A percentile compares a stretch with the other conserved stretches of the same genome.
phyloP scores from a whole-genome alignment of 2,113 vertebrate species.

The Ictalurus punctatus region DNA sequence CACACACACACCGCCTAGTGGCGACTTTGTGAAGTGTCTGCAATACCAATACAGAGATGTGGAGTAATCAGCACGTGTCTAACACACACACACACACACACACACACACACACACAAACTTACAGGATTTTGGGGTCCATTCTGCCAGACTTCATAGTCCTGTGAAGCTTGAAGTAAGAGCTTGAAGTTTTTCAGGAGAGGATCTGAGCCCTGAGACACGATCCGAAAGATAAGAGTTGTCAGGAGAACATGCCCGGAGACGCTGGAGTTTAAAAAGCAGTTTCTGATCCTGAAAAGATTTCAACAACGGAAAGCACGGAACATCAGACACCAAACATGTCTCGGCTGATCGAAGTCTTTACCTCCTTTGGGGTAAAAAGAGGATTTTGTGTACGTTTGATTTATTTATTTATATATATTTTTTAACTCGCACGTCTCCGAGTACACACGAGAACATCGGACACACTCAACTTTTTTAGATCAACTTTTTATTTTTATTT shows the following conservation, averaged over 20 bases:
- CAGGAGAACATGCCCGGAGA: not conserved
- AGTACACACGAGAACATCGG: not conserved
- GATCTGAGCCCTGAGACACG: not conserved
- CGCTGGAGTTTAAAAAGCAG: not conserved
- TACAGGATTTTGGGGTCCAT: not conserved
- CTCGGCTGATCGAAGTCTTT: not conserved
- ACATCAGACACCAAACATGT: not conserved
- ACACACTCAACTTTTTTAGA: too few relatives aligned
- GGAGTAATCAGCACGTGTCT: not conserved
- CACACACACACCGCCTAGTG: not conserved
- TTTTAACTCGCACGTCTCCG: not conserved
- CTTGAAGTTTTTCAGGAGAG: not conserved
- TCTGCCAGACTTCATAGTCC: not conserved
- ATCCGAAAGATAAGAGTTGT: not conserved
- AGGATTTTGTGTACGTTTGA: too few relatives aligned
- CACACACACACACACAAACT: not conserved
- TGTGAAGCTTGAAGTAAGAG: not conserved
- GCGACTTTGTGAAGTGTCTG: not conserved
- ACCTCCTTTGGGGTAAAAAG: not conserved
- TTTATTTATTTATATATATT: not conserved
- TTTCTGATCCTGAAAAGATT: not conserved
- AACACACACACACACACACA: not conserved
- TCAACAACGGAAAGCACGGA: not conserved
- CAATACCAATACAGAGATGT: not conserved
- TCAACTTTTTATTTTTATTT: too few relatives aligned